Evolutionary conservation across 2,888 invertebrate species (phyloP).

Genomic region (Acanthosepion pharaonis): DNA sequence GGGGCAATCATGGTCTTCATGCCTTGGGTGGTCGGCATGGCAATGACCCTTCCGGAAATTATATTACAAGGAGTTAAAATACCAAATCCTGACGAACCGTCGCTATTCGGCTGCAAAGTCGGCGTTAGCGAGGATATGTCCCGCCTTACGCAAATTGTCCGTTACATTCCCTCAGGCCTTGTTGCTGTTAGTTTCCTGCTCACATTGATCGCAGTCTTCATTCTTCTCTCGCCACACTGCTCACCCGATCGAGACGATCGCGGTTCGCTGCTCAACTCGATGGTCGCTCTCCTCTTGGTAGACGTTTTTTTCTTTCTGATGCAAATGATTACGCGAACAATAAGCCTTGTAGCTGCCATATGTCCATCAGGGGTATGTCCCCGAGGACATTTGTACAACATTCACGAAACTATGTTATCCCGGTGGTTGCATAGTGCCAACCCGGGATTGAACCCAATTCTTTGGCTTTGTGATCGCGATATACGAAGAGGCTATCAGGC

Average conservation of each 20-base stretch:
- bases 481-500: slow-evolving; percentile 42
- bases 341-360: slow-evolving; percentile 37
- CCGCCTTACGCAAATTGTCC: slow-evolving; percentile 44
- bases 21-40: slow-evolving; percentile 47
- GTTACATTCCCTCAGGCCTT: slow-evolving; percentile 38
- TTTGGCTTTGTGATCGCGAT: slow-evolving; percentile 46
- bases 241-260: slow-evolving; percentile 45
- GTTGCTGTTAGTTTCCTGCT: slow-evolving; percentile 40
- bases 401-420: slow-evolving; percentile 33
- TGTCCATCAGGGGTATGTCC: slow-evolving; percentile 42
- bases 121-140: not conserved
- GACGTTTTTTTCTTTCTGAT: slow-evolving; percentile 47
- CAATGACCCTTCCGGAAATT: slow-evolving; percentile 47
- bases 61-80: not conserved
- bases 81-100: not conserved
- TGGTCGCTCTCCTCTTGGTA: slow-evolving; percentile 44
- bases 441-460: slow-evolving; percentile 46
- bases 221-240: slow-evolving; percentile 45
- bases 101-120: slow-evolving; percentile 40
- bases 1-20: slow-evolving; percentile 40
- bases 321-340: slow-evolving; percentile 48
- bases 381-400: not conserved
- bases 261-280: slow-evolving; percentile 44
- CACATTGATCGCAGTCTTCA: not conserved
- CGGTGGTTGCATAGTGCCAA: slow-evolving; percentile 45